These are phyloP conservation scores for Conistra vaccinii DNA, from an alignment of 2,888 invertebrate species.

Conservation along the genomic window DNA sequence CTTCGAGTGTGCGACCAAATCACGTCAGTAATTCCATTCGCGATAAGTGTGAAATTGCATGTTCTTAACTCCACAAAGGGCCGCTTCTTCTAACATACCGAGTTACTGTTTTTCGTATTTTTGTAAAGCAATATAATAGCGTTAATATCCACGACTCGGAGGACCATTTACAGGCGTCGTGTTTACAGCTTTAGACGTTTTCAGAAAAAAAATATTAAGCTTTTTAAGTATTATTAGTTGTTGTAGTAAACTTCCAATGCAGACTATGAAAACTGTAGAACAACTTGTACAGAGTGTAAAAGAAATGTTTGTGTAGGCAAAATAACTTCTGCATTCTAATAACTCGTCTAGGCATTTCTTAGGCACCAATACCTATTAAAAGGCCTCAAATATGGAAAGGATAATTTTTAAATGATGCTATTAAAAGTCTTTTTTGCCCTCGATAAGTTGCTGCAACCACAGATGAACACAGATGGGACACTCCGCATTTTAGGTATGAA, in stretches of 20 bases:
- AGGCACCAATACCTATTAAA: background rate
- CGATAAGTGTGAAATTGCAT: conserved; percentile 29
- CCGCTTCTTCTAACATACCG: conserved; percentile 51
- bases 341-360: background rate
- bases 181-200: conserved; percentile 45
- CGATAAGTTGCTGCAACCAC: too few relatives aligned
- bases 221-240: conserved; percentile 35
- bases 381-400: too few relatives aligned
- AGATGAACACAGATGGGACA: too few relatives aligned
- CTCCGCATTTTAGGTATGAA: too few relatives aligned
- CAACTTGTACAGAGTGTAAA: background rate
- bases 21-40: background rate
- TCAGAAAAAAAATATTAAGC: conserved; percentile 8
- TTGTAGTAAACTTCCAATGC: background rate
- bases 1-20: background rate
- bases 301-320: background rate
- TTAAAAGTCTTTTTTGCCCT: too few relatives aligned
- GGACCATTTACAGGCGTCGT: conserved; percentile 33
- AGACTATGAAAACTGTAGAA: conserved; percentile 25
- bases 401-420: too few relatives aligned
- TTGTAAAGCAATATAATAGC: conserved; percentile 16
- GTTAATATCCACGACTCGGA: conserved; percentile 38
- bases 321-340: background rate
- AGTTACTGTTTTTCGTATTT: conserved; percentile 48
- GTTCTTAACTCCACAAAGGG: conserved; percentile 23